Evolutionary conservation across 1,140 invertebrate genomes (phyloP).

Genomic region (Drosophila repletoides): DNA sequence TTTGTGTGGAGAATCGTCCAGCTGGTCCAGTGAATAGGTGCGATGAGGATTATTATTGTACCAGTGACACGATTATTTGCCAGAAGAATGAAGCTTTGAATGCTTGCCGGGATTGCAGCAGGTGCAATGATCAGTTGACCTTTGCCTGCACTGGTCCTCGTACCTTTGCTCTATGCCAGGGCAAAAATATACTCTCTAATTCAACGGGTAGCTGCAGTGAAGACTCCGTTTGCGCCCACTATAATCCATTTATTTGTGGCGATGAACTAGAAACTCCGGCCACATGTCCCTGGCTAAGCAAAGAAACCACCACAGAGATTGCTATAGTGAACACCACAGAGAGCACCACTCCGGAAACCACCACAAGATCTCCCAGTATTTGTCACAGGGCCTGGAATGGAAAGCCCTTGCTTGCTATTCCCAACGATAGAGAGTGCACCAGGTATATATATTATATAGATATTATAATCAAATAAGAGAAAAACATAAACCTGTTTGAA

Average conservation of each 20-base stretch:
- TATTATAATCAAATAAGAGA: neutral
- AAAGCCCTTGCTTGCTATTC: slow-evolving; percentile 4
- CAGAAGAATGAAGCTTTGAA: neutral
- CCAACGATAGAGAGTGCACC: slow-evolving; percentile 23
- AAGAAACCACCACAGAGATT: neutral
- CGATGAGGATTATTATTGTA: slow-evolving; percentile 40
- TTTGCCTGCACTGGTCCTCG: slow-evolving; percentile 40
- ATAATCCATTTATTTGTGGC: slow-evolving; percentile 39
- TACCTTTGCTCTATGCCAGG: slow-evolving; percentile 47
- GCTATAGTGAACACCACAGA: neutral
- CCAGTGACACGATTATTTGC: slow-evolving; percentile 13
- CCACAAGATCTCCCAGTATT: neutral
- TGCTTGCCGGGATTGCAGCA: slow-evolving; percentile 34
- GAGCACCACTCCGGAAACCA: neutral
- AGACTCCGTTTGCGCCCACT: slow-evolving; percentile 28
- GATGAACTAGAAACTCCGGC: neutral
- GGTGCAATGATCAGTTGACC: slow-evolving; percentile 12
- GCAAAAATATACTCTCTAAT: neutral
- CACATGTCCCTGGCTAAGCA: slow-evolving; percentile 30
- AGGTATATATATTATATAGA: too few relatives aligned
- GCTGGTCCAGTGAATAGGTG: slow-evolving; percentile 20
- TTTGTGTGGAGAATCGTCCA: slow-evolving; percentile 16
- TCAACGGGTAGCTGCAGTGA: slow-evolving; percentile 13
- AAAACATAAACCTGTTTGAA: neutral
- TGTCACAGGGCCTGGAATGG: neutral